Evolutionary conservation across 2,797 vertebrate genomes (phyloP).

Genomic region (Malacoraja senta): DNA sequence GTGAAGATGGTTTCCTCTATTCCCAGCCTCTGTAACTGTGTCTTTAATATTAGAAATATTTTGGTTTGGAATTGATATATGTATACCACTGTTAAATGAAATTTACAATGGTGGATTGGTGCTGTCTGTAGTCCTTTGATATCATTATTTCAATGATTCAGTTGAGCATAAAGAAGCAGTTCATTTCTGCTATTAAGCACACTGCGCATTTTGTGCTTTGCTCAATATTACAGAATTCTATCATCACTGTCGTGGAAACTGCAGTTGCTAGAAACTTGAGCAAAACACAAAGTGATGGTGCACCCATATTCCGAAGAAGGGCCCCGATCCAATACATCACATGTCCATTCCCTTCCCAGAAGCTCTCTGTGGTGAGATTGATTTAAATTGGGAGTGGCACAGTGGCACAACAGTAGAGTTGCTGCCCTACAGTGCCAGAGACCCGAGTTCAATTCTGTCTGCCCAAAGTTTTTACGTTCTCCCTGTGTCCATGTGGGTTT

Average conservation of each 20-base stretch:
- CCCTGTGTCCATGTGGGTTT: too few relatives aligned
- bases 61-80: background rate
- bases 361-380: background rate
- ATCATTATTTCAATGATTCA: conserved; percentile 22
- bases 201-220: background rate
- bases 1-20: background rate
- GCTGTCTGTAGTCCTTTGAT: background rate
- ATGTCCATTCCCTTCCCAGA: too few relatives aligned
- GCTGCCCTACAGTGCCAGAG: too few relatives aligned
- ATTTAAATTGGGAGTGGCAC: background rate
- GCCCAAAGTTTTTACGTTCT: too few relatives aligned
- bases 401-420: too few relatives aligned
- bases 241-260: background rate
- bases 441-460: too few relatives aligned
- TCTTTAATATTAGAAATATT: background rate
- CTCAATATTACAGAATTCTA: background rate
- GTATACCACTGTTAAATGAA: background rate
- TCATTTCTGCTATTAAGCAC: background rate
- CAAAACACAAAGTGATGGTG: too few relatives aligned
- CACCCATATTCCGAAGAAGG: too few relatives aligned
- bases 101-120: background rate
- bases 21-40: background rate
- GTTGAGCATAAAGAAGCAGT: background rate
- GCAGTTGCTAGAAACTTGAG: too few relatives aligned
- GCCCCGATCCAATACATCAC: too few relatives aligned